Evolutionary conservation across 2,888 invertebrate genomes (phyloP).

Genomic region (Craniophora ligustri): DNA sequence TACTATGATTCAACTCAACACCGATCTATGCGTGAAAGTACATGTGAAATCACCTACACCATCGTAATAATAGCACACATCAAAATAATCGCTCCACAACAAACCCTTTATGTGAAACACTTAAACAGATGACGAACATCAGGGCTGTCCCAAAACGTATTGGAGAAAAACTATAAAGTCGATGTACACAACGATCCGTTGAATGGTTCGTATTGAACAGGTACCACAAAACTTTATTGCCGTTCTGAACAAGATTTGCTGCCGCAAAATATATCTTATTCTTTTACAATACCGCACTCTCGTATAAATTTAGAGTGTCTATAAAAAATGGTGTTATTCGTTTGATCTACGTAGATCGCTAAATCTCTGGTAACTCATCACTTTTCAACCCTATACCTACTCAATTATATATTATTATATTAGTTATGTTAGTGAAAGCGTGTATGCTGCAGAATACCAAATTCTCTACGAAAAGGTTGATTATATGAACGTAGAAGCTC

Average conservation of each 20-base stretch:
- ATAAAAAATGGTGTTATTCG: too few relatives aligned
- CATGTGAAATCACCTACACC: slow-evolving; percentile 8
- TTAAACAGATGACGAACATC: slow-evolving; percentile 40
- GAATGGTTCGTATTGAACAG: slow-evolving; percentile 47
- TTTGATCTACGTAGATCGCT: too few relatives aligned
- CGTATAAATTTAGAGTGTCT: too few relatives aligned
- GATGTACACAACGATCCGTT: slow-evolving; percentile 45
- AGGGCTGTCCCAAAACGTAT: slow-evolving; percentile 4
- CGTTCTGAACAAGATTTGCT: neutral
- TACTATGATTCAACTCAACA: neutral
- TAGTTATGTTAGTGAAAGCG: too few relatives aligned
- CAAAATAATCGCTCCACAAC: slow-evolving; percentile 29
- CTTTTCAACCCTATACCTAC: too few relatives aligned
- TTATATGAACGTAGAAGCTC: too few relatives aligned
- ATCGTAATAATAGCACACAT: slow-evolving; percentile 24
- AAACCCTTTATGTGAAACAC: slow-evolving; percentile 17
- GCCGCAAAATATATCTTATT: neutral
- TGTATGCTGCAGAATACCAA: too few relatives aligned
- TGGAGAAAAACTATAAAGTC: slow-evolving; percentile 13
- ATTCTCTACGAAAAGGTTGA: too few relatives aligned
- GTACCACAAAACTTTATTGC: neutral
- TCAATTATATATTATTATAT: too few relatives aligned
- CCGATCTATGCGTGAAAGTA: neutral
- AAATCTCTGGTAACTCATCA: too few relatives aligned
- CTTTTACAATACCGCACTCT: too few relatives aligned